Conservation (phyloP, 35 echinoderm and acorn worm genomes). For the Acanthaster planci region DNA sequence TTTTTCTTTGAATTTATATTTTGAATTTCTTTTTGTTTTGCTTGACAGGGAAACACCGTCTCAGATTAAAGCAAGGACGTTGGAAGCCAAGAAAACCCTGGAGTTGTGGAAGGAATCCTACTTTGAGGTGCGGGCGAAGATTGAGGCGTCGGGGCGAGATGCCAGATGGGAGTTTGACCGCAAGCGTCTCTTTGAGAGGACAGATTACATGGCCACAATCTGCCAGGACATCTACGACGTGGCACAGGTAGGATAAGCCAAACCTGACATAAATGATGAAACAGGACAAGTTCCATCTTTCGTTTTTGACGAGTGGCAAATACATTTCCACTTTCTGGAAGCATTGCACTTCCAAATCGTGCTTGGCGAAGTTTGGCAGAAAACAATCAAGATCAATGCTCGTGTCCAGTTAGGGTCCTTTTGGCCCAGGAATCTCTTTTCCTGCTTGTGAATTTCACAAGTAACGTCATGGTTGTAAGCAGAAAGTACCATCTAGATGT, state of each 20-base stretch:
- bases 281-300: too few relatives aligned
- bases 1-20: background rate
- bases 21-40: background rate
- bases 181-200: slow-evolving; percentile 96
- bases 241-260: slow-evolving; percentile 67
- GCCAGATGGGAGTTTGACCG: slow-evolving; percentile 99
- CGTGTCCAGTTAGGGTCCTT: too few relatives aligned
- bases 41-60: slow-evolving; percentile 76
- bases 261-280: too few relatives aligned
- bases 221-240: slow-evolving; percentile 98
- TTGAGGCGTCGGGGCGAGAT: slow-evolving; percentile 94
- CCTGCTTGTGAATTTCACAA: too few relatives aligned
- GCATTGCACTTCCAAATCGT: too few relatives aligned
- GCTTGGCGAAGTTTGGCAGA: too few relatives aligned
- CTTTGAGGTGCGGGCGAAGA: slow-evolving; percentile 97
- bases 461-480: too few relatives aligned
- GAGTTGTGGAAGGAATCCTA: slow-evolving; percentile 98
- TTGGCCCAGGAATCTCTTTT: too few relatives aligned
- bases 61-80: slow-evolving; percentile 90
- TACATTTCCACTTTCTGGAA: too few relatives aligned
- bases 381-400: too few relatives aligned
- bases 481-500: too few relatives aligned
- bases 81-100: slow-evolving; percentile 93
- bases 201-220: slow-evolving; percentile 99
- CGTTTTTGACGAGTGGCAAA: too few relatives aligned